Percentiles rank a stretch among this genome's conserved stretches.
These are phyloP conservation scores for Plutomurus gul DNA, from an alignment of 1,140 invertebrate genomes.

Conservation along the genomic window DNA sequence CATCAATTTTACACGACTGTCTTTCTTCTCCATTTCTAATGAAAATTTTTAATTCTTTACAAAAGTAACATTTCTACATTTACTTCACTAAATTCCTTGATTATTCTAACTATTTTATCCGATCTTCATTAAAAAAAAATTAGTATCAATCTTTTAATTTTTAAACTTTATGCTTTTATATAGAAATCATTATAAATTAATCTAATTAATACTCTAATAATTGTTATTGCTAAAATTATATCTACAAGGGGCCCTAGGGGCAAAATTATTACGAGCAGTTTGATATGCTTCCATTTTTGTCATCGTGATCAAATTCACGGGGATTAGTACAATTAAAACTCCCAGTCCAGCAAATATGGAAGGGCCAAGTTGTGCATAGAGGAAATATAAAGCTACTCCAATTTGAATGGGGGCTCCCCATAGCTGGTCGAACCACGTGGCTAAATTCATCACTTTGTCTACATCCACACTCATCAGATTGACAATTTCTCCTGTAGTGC, in stretches of 20 bases:
- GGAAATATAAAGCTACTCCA: constrained; percentile 63
- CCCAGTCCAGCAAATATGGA: constrained; percentile 87
- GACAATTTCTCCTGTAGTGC: constrained; percentile 88
- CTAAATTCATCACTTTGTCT: constrained; percentile 82
- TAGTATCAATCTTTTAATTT: no score
- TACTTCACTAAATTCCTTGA: no score
- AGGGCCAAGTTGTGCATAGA: constrained; percentile 82
- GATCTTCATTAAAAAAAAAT: no score
- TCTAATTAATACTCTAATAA: no score
- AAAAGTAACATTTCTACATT: no score
- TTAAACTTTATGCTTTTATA: no score
- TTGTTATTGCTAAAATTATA: no score
- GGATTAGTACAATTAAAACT: constrained; percentile 89
- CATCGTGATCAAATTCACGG: constrained; percentile 62
- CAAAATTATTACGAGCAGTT: no score
- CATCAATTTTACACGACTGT: constrained; percentile 89
- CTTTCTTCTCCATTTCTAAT: constrained; percentile 92
- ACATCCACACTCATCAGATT: constrained; percentile 91
- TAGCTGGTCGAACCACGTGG: constrained; percentile 89
- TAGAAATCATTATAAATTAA: no score
- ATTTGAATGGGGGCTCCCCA: constrained; percentile 87
- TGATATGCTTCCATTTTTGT: constrained; percentile 66
- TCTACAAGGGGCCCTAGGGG: no score
- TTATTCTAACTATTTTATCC: no score
- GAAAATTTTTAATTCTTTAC: no score